Evolutionary conservation across 2,888 invertebrate genomes (phyloP), one percentile per base, ranked within the genome.

Genomic region (Hydraecia micacea): DNA sequence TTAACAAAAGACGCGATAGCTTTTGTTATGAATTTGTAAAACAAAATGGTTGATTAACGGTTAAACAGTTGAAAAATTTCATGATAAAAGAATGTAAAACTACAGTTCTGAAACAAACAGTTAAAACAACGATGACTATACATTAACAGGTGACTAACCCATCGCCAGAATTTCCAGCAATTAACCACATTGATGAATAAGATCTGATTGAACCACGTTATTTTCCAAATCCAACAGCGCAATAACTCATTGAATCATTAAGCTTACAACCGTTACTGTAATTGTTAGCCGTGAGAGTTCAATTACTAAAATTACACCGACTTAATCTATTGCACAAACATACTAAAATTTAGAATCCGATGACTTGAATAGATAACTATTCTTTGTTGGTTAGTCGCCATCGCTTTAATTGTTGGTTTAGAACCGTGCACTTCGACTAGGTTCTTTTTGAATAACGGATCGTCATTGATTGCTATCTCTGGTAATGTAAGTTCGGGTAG

Each of bases 201-300:
- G 87, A 80, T 86, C 78, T 82, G 89, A 88, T 87, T 87, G 89
- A 76, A 83, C 66, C 79, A 89, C 73, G 80, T 79, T 86, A 89
- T 89, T 87, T 89, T 75, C 85, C 73, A 73, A 86, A 86, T 78
- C 75, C 28, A 78, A 74, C 81, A 74, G 86, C 86, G 90, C 90
- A 91, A 93, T 91, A 92, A 92, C 90, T 92, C 93, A 92, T 92
- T 91, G 93, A 93, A 92, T 93, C 93, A 93, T 93, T 92, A 92
- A 88, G 89, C 85, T 80, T 83, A 86, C 84, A 84, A 89, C 93
- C 93, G 93, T 92, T 93, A 93, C 83, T 81, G 86, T 93, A 93
- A 93, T 93, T 93, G 91, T 89, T 89, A 85, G 75, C 85, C 92
- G 93, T 92, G 93, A 93, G 93, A 93, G 90, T 90, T 90, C 91